phyloP scores from a whole-genome alignment of 2,113 vertebrate species.

The Crocuta crocuta region DNA sequence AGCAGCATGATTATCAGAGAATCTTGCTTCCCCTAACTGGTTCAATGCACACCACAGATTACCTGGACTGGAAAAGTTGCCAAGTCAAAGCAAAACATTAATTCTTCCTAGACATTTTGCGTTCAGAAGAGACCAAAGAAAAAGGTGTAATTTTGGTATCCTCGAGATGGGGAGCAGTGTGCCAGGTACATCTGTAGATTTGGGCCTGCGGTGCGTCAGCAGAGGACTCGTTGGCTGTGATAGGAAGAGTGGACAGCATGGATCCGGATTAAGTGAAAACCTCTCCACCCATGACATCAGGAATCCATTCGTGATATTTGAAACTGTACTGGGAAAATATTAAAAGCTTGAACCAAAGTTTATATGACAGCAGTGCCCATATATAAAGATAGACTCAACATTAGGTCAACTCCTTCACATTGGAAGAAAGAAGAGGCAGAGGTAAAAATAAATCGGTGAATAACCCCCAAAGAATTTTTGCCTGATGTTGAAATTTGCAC shows the following conservation, averaged over 20 bases:
- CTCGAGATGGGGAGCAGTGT: neutral
- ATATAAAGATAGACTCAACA: slow-evolving; percentile 11
- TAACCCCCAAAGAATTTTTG: neutral
- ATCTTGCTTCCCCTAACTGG: neutral
- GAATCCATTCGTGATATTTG: neutral
- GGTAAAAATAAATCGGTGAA: neutral
- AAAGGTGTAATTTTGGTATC: neutral
- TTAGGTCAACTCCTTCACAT: neutral
- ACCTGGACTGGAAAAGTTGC: slow-evolving; percentile 57
- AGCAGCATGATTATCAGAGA: neutral
- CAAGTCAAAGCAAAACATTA: slow-evolving; percentile 55
- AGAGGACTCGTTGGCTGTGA: neutral
- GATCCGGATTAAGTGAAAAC: neutral
- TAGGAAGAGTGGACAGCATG: slow-evolving; percentile 1
- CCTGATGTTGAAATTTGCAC: neutral
- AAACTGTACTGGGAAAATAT: neutral
- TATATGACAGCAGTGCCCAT: neutral
- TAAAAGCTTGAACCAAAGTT: neutral
- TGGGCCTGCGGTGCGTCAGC: neutral
- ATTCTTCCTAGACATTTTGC: slow-evolving; percentile 19
- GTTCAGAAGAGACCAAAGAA: slow-evolving; percentile 21
- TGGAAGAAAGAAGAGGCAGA: neutral
- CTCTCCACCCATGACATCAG: neutral
- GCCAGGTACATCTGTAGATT: neutral
- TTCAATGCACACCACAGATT: neutral